Evolutionary conservation across 2,888 invertebrate genomes (phyloP).

Genomic region (Teleiodes luculella): DNA sequence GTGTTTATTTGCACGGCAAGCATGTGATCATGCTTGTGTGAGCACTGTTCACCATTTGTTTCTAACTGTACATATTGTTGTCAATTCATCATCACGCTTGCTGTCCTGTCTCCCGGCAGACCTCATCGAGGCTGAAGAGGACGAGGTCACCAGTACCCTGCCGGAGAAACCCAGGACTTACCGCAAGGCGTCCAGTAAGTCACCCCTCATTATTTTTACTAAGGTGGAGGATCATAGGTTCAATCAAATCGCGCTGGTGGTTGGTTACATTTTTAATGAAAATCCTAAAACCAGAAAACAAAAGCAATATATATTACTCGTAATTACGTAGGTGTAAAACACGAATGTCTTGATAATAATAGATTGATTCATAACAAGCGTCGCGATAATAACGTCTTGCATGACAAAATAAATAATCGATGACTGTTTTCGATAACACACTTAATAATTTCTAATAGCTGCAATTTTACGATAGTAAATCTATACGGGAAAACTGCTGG

Average conservation of each 20-base stretch:
- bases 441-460: conserved; percentile 11
- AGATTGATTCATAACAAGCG: conserved; percentile 2
- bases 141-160: conserved; percentile 70
- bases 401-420: conserved; percentile 18
- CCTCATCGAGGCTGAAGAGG: conserved; percentile 79
- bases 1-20: conserved; percentile 38
- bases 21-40: conserved; percentile 55
- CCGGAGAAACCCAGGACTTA: conserved; percentile 65
- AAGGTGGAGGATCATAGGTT: not conserved
- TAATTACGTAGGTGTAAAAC: not conserved
- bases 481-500: not conserved
- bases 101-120: conserved; percentile 57
- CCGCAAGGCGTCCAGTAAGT: conserved; percentile 81
- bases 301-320: too few relatives aligned
- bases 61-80: conserved; percentile 39
- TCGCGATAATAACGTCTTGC: conserved; percentile 15
- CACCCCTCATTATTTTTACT: conserved; percentile 20
- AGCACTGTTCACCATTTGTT: conserved; percentile 24
- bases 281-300: not conserved
- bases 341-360: not conserved
- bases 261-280: not conserved
- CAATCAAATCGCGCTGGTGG: not conserved
- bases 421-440: conserved; percentile 4
- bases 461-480: conserved; percentile 7
- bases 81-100: conserved; percentile 44